A percentile compares a stretch with the other conserved stretches of the same genome.
These are phyloP conservation scores for Sebastes baramenuke DNA, from an alignment of 2,797 vertebrate species.

Conservation along the genomic window DNA sequence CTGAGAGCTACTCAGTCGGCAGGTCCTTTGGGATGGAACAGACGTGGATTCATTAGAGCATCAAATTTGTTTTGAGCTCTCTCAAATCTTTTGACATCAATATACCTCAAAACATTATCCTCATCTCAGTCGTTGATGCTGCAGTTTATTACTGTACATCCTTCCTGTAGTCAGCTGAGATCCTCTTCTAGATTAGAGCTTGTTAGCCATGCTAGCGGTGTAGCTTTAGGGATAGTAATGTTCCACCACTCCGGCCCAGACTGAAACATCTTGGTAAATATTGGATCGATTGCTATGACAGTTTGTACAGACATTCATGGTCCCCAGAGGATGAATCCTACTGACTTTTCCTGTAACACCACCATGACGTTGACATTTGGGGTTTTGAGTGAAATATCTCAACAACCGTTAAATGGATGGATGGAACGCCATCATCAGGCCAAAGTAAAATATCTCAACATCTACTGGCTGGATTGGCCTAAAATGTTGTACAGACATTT, in stretches of 20 bases:
- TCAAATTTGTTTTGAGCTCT: background rate
- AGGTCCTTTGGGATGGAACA: background rate
- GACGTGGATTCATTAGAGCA: background rate
- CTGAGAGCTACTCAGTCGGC: background rate
- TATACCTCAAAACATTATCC: background rate
- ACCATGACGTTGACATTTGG: background rate
- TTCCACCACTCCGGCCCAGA: background rate
- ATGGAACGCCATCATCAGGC: too few species aligned
- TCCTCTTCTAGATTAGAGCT: background rate
- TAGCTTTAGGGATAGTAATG: background rate
- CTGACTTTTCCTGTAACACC: background rate
- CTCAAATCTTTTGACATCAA: background rate
- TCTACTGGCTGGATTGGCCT: background rate
- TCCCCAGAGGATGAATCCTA: background rate
- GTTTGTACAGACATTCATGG: background rate
- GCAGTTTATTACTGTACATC: background rate
- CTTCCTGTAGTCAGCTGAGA: background rate
- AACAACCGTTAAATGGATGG: background rate
- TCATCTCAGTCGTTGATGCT: too few species aligned
- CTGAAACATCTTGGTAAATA: background rate
- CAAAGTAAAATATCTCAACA: background rate
- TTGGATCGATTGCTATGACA: background rate
- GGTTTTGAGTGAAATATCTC: background rate
- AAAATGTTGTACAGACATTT: background rate
- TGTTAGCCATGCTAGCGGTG: background rate